Percentiles rank a stretch among this genome's conserved stretches.
Evolutionary conservation across 2,797 vertebrate species (phyloP).

Genomic region (Sebastes minor): DNA sequence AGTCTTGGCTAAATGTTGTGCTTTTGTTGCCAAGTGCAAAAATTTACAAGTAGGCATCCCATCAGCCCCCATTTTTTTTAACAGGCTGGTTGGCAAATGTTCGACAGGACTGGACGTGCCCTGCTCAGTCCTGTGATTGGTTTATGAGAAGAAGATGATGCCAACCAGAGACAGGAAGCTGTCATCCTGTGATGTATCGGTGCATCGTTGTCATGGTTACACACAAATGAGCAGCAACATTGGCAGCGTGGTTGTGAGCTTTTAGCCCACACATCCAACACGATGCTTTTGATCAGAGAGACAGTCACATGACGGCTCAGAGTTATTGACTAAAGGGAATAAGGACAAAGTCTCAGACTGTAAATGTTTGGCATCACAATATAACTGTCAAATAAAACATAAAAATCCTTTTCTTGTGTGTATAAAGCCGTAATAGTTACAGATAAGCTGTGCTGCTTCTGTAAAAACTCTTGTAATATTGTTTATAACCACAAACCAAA

Average conservation of each 20-base stretch:
- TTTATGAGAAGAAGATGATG: neutral
- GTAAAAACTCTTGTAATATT: neutral
- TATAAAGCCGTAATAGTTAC: neutral
- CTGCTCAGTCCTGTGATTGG: neutral
- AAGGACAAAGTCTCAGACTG: conserved; percentile 26
- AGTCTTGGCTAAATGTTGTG: conserved; percentile 19
- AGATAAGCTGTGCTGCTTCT: neutral
- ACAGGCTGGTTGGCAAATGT: conserved; percentile 5
- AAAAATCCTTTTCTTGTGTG: neutral
- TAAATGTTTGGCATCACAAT: neutral
- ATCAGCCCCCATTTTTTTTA: conserved; percentile 7
- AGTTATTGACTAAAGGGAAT: neutral
- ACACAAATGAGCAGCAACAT: conserved; percentile 38
- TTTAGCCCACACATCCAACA: conserved; percentile 22
- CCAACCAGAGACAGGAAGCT: conserved; percentile 18
- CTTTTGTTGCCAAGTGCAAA: conserved; percentile 19
- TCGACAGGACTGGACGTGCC: neutral
- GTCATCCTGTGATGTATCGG: conserved; percentile 19
- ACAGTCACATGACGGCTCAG: neutral
- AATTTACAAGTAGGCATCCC: conserved; percentile 20
- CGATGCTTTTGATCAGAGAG: conserved; percentile 22
- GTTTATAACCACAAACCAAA: neutral
- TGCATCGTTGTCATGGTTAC: conserved; percentile 38
- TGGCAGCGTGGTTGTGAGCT: conserved; percentile 23
- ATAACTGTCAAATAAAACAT: neutral